These are phyloP conservation scores for Oppia nitens DNA, from an alignment of 1,140 invertebrate genomes.

Conservation along the genomic window DNA sequence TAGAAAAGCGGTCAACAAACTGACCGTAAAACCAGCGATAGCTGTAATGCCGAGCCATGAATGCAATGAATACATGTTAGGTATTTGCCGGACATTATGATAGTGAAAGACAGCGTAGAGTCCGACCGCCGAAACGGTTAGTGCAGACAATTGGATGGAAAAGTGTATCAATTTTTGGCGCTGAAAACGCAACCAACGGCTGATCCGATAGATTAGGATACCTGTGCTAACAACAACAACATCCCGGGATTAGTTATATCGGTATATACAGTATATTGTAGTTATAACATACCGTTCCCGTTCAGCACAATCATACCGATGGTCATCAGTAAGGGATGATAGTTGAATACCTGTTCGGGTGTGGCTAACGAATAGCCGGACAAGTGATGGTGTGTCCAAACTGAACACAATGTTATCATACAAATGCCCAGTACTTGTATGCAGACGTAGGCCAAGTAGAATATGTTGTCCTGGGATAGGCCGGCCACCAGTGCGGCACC, in stretches of 20 bases:
- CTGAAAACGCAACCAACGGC: background rate
- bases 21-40: slow-evolving; percentile 52
- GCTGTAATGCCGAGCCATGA: slow-evolving; percentile 66
- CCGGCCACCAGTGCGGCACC: background rate
- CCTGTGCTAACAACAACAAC: background rate
- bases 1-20: slow-evolving; percentile 19
- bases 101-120: slow-evolving; percentile 8
- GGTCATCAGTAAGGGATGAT: slow-evolving; percentile 41
- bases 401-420: slow-evolving; percentile 43
- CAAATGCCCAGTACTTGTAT: slow-evolving; percentile 35
- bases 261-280: too few species aligned
- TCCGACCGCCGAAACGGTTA: background rate
- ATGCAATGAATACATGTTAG: slow-evolving; percentile 33
- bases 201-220: slow-evolving; percentile 2
- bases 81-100: slow-evolving; percentile 8
- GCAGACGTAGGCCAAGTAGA: slow-evolving; percentile 16
- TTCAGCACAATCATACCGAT: slow-evolving; percentile 11
- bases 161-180: slow-evolving; percentile 8
- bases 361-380: slow-evolving; percentile 24
- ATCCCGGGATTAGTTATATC: background rate
- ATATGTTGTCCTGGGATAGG: slow-evolving; percentile 14
- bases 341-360: slow-evolving; percentile 57
- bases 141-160: background rate
- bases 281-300: slow-evolving; percentile 9
- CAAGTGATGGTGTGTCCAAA: slow-evolving; percentile 51